Evolutionary conservation across 2,888 invertebrate genomes (phyloP).

Genomic region (Drosophila neotestacea): DNA sequence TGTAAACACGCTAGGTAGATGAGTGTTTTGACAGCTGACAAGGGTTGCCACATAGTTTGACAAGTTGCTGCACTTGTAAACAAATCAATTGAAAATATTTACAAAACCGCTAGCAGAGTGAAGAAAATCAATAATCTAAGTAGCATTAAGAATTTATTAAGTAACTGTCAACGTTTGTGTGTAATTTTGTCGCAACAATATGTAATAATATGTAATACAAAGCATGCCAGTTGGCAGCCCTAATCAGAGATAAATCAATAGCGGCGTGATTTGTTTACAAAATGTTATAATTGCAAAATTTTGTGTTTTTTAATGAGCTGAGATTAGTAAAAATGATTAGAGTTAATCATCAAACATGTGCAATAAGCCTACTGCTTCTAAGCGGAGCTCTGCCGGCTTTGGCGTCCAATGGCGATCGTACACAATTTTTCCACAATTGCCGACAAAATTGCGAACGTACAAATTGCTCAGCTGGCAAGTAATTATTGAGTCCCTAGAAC

Average conservation of each 20-base stretch:
- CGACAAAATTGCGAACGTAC: constrained; percentile 85
- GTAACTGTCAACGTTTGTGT: neutral
- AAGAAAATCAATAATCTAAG: neutral
- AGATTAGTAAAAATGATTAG: constrained; percentile 38
- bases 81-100: constrained; percentile 36
- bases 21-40: constrained; percentile 42
- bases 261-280: constrained; percentile 53
- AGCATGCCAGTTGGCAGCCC: constrained; percentile 39
- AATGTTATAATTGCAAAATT: constrained; percentile 28
- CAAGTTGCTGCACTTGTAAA: constrained; percentile 32
- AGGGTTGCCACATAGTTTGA: constrained; percentile 46
- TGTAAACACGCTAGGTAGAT: constrained; percentile 19
- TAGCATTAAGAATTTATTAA: neutral
- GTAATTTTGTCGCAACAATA: neutral
- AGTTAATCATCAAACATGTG: constrained; percentile 34
- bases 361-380: constrained; percentile 44
- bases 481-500: neutral
- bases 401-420: constrained; percentile 86
- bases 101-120: neutral
- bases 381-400: constrained; percentile 15
- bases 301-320: constrained; percentile 30
- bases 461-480: constrained; percentile 85
- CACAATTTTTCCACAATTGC: constrained; percentile 86
- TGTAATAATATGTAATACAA: neutral
- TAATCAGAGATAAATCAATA: constrained; percentile 65